These are phyloP conservation scores for Microplitis manilae DNA, from an alignment of 2,888 invertebrate genomes.

Conservation along the genomic window DNA sequence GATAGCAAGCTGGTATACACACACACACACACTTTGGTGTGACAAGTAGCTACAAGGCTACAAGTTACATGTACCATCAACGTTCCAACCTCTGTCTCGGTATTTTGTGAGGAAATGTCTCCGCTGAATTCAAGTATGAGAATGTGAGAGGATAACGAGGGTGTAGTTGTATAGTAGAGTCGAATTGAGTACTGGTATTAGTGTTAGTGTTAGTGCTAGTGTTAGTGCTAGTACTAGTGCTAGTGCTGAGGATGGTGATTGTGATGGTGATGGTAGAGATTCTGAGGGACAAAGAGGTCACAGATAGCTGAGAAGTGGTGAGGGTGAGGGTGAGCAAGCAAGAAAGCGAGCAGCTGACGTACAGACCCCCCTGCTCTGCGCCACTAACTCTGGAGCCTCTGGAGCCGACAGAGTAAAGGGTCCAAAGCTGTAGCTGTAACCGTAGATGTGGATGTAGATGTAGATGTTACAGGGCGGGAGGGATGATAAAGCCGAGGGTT, in stretches of 20 bases:
- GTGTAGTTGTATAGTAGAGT: conserved; percentile 32
- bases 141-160: background rate
- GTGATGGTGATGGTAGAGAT: conserved; percentile 41
- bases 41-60: conserved; percentile 1
- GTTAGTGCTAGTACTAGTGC: background rate
- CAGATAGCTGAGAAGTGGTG: conserved; percentile 40
- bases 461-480: conserved; percentile 43
- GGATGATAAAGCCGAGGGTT: conserved; percentile 67
- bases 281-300: conserved; percentile 7
- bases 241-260: conserved; percentile 42
- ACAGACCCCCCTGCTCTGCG: conserved; percentile 40
- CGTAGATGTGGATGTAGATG: conserved; percentile 40
- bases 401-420: conserved; percentile 54
- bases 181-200: background rate
- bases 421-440: conserved; percentile 51
- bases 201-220: background rate
- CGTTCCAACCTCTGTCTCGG: conserved; percentile 29
- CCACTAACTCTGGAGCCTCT: conserved; percentile 46
- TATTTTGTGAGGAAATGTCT: conserved; percentile 40
- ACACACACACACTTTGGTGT: conserved; percentile 9
- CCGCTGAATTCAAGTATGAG: background rate
- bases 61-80: conserved; percentile 41
- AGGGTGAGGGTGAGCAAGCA: conserved; percentile 63
- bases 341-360: conserved; percentile 50
- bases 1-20: conserved; percentile 25